Base-by-base conservation (phyloP, 2,113 vertebrate species). In the Ophthalmolycus amberensis region DNA sequence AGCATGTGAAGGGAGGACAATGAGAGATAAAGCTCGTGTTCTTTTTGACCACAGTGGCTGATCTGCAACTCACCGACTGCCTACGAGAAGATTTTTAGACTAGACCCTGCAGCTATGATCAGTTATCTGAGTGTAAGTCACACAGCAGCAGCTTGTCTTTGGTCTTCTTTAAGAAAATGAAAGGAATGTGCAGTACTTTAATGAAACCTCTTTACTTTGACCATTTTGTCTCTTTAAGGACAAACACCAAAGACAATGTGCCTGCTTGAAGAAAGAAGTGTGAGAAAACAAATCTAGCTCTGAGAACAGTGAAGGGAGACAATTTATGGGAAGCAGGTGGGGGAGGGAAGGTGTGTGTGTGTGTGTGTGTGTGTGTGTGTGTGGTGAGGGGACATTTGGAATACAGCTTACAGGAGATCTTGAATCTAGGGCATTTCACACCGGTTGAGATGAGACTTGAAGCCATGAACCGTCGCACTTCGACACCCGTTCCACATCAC, bases 291-390 rank as follows among this genome's bases (percentile, higher is more conserved):
- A 60, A 58, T 44, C 7, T 15, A 44, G 67, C 29, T 52, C 22
- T 25, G 60, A 44, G 25, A 2, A 7, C 20, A 52, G 34, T 0
- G 1, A 54, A 6, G 11, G n/a, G 20, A 66, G 64, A 69, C 29
- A 67, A 71, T 69, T 54, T 81, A 79, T 71, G 48, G 42, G 46
- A 4, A 40, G 65, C 62, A 71, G 48, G 67, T 75, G 63, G 48
- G 37, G 65, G 34, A 65, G 79, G 50, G 18, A 70, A 77, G 71
- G 81, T 65, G 63, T 71, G 73, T 18, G 68, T 25, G 67, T 52
- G 68, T 22, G 38, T 65, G 62, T 40, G 62, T 63, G 60, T 40
- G 37, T 66, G 82, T 59, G 56, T 63, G 65, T 69, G 81, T 10
- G 50, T 3, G 50, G 7, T 9, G 5, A 65, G 37, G 22, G 25